phyloP scores from a whole-genome alignment of 2,797 vertebrate species.

The Cheracebus regulus region DNA sequence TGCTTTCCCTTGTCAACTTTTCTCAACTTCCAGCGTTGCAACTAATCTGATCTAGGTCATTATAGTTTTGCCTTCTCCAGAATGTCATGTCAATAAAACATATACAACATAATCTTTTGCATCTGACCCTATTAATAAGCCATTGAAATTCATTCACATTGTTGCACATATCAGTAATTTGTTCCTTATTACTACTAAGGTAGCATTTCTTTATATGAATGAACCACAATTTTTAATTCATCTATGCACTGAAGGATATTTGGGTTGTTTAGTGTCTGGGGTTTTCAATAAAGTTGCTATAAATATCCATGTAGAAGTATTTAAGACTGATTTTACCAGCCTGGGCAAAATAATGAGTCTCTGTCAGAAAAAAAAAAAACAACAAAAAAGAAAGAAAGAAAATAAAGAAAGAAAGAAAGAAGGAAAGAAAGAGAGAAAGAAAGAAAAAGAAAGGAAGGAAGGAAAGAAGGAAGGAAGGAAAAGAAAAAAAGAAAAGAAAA shows the following conservation, averaged over 20 bases:
- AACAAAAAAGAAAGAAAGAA: too few species aligned
- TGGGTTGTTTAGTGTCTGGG: neutral
- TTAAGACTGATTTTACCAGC: neutral
- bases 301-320: neutral
- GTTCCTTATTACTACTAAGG: neutral
- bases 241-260: neutral
- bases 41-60: neutral
- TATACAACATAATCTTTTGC: neutral
- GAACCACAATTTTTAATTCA: neutral
- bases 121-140: neutral
- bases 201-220: neutral
- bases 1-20: neutral
- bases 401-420: rapidly evolving
- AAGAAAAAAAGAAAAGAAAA: too few species aligned
- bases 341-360: neutral
- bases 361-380: neutral
- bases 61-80: neutral
- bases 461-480: too few species aligned
- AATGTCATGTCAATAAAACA: neutral
- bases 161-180: neutral
- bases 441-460: rapidly evolving
- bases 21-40: neutral
- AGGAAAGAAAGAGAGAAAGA: too few species aligned
- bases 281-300: neutral
- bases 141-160: neutral